phyloP scores from a whole-genome alignment of 2,113 vertebrate species.

The Bujurquina vittata region DNA sequence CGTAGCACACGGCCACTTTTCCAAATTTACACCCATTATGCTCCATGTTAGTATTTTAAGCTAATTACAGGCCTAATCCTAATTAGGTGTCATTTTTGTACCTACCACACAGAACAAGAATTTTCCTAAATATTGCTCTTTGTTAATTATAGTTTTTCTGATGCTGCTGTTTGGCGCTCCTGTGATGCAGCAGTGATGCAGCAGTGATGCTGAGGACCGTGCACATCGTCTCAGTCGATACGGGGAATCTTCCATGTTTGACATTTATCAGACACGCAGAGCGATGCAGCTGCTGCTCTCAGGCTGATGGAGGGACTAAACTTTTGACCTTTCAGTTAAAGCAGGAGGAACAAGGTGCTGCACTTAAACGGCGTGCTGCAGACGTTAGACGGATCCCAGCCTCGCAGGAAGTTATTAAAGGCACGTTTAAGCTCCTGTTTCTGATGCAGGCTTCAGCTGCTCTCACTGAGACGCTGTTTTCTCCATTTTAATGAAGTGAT shows the following conservation, averaged over 20 bases:
- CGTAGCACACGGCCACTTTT: conserved; percentile 39
- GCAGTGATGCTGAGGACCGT: too few species aligned
- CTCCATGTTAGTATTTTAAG: conserved; percentile 36
- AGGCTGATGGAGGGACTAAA: neutral
- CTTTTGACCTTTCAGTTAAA: conserved; percentile 1
- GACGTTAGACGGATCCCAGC: neutral
- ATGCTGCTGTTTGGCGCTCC: neutral
- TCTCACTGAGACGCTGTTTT: neutral
- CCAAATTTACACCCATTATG: conserved; percentile 31
- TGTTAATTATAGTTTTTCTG: neutral
- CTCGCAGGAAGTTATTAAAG: neutral
- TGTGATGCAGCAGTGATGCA: too few species aligned
- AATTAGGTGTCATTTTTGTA: conserved; percentile 47
- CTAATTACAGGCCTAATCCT: conserved; percentile 53
- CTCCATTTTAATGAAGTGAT: neutral
- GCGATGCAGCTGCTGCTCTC: conserved; percentile 2
- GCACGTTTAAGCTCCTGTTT: neutral
- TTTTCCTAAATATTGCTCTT: neutral
- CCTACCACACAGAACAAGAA: conserved; percentile 15
- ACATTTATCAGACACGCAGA: too few species aligned
- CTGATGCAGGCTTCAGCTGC: neutral
- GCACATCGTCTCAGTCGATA: too few species aligned
- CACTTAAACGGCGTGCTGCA: neutral
- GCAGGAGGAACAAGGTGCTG: neutral
- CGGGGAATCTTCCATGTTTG: too few species aligned